A percentile compares a stretch with the other conserved stretches of the same genome.
Conservation (phyloP, 1,140 invertebrate species). For the Adoxophyes honmai region DNA sequence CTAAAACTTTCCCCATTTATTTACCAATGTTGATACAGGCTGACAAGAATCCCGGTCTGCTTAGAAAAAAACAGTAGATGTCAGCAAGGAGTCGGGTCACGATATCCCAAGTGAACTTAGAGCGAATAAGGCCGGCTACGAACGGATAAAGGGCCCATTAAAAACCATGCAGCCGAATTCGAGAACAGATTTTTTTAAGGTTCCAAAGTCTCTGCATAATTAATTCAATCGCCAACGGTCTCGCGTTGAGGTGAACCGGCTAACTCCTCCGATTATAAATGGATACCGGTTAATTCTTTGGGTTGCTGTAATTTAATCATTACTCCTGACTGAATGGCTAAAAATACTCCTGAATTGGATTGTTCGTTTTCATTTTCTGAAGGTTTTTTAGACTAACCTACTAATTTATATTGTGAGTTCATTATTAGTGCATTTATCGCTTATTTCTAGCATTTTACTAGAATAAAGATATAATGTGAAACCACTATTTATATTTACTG, state of each 20-base stretch:
- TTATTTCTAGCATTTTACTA: neutral
- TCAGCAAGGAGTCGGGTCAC: slow-evolving; percentile 4
- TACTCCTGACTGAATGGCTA: too few species aligned
- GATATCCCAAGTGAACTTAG: neutral
- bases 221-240: neutral
- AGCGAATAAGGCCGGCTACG: neutral
- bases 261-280: neutral
- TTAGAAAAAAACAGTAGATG: slow-evolving; percentile 4
- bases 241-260: neutral
- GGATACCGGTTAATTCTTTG: neutral
- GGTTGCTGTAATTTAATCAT: neutral
- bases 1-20: neutral
- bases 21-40: neutral
- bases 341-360: too few species aligned
- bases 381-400: too few species aligned
- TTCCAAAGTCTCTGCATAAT: slow-evolving; percentile 5
- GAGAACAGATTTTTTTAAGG: neutral
- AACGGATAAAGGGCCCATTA: neutral
- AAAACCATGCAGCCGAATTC: neutral
- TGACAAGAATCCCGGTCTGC: neutral
- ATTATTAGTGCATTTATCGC: neutral
- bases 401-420: too few species aligned
- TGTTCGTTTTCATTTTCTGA: too few species aligned
- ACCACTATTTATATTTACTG: too few species aligned
- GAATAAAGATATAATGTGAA: neutral